Evolutionary conservation across 2,797 vertebrate species (phyloP), one percentile per base, ranked within the genome.

Genomic region (Tamandua tetradactyla): DNA sequence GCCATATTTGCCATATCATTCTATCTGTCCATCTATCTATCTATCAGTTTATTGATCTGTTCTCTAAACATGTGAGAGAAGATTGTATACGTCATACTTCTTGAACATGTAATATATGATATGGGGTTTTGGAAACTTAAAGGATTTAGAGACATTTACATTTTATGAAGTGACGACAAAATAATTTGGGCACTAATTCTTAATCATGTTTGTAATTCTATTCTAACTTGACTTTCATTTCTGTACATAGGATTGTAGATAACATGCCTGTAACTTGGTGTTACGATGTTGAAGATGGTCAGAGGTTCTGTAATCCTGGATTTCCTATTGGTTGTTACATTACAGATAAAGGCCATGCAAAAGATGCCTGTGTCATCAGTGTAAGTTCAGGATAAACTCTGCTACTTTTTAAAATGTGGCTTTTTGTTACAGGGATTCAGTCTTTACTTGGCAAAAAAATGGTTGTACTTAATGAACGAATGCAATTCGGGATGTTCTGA

Each of bases 231-330:
- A 94, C 5, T 95, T 88, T 71, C 12, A 40, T 62, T 0, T 97
- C 64, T 12, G 0, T 94, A 61, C 87, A 17, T 95, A 99, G 99
- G 99, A 99, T 99, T 97, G 99, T 99, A 96, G 99, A 99, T 97
- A 99, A 99, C 97, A 99, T 99, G 99, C 99, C 99, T 4, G 99
- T 99, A 80, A 99, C 99, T 0, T 99, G 99, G 99, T 99, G 99
- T 97, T 99, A 99, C 0, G 99, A 99, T 22, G 99, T 99, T 62
- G 99, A 99, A 97, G 99, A 99, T 52, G 98, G 98, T 69, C 99
- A 99, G 97, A 99, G 98, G 95, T 99, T 99, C 97, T 99, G 99
- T 96, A 99, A 99, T 98, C 99, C 99, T 94, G 99, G 99, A 64
- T 99, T 99, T 97, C 99, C 99, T 52, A 99, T 99, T 96, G 99